These are phyloP conservation scores for Ictalurus furcatus DNA, from an alignment of 2,113 vertebrate genomes.

Conservation along the genomic window DNA sequence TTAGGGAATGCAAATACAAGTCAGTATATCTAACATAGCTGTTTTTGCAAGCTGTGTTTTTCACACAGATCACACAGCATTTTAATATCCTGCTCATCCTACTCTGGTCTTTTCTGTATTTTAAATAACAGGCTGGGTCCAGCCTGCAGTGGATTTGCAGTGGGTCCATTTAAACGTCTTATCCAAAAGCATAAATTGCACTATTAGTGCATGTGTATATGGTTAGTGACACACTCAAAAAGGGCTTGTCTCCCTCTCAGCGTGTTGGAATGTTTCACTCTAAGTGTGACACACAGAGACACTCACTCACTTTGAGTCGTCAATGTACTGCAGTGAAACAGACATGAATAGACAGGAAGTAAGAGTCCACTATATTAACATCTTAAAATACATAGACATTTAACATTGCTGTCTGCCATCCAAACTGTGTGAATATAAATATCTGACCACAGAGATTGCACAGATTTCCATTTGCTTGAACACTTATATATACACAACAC, in stretches of 20 bases:
- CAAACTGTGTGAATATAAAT: neutral
- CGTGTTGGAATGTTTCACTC: neutral
- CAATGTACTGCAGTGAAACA: neutral
- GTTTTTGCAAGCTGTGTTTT: neutral
- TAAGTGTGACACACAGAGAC: neutral
- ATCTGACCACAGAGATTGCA: neutral
- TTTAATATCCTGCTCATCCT: neutral
- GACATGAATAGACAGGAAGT: neutral
- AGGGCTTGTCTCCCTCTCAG: neutral
- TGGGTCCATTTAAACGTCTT: neutral
- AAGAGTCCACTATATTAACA: neutral
- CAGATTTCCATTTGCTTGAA: neutral
- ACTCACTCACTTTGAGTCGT: neutral
- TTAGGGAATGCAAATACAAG: neutral
- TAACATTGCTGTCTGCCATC: neutral
- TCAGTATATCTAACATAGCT: neutral
- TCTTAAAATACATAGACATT: neutral
- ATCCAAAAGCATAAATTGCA: slow-evolving; percentile 13
- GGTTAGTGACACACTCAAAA: neutral
- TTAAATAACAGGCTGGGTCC: slow-evolving; percentile 4
- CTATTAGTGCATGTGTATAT: neutral
- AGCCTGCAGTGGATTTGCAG: neutral
- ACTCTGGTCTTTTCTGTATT: neutral
- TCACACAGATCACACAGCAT: neutral
- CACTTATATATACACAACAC: too few species aligned